These are phyloP conservation scores for Eurytoma californica DNA, from an alignment of 2,888 invertebrate species.

Conservation along the genomic window DNA sequence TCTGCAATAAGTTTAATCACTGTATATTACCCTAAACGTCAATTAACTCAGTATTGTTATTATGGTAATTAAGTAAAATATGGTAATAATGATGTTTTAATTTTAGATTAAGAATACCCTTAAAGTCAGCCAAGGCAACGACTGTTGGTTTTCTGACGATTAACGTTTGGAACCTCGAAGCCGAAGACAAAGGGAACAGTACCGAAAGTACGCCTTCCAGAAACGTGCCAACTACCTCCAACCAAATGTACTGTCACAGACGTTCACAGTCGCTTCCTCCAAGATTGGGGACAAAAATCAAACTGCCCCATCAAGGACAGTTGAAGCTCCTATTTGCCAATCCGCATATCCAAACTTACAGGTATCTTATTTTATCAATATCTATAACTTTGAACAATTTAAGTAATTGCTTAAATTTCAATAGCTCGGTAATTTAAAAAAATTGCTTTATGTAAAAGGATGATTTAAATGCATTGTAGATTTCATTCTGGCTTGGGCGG, in stretches of 20 bases:
- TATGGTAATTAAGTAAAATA: neutral
- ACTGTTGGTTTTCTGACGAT: slow-evolving; percentile 90
- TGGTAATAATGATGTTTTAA: neutral
- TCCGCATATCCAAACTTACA: slow-evolving; percentile 79
- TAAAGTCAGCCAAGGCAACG: slow-evolving; percentile 79
- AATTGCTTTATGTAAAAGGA: too few species aligned
- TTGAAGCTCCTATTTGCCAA: slow-evolving; percentile 85
- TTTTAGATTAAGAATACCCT: slow-evolving; percentile 78
- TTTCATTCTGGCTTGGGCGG: slow-evolving; percentile 94
- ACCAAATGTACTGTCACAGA: slow-evolving; percentile 79
- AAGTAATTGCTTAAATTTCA: too few species aligned
- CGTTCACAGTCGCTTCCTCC: slow-evolving; percentile 92
- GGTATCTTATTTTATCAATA: slow-evolving; percentile 58
- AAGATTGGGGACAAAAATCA: slow-evolving; percentile 86
- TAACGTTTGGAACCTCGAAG: slow-evolving; percentile 90
- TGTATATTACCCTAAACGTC: too few species aligned
- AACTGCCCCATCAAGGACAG: slow-evolving; percentile 87
- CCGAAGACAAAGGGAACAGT: slow-evolving; percentile 83
- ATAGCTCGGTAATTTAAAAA: too few species aligned
- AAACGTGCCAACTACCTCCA: slow-evolving; percentile 74
- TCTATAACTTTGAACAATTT: too few species aligned
- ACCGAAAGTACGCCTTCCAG: slow-evolving; percentile 83
- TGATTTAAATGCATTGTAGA: slow-evolving; percentile 77
- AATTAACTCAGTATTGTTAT: too few species aligned
- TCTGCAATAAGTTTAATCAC: too few species aligned